phyloP scores from a whole-genome alignment of 2,888 invertebrate species.

The Andricus quercusramuli region DNA sequence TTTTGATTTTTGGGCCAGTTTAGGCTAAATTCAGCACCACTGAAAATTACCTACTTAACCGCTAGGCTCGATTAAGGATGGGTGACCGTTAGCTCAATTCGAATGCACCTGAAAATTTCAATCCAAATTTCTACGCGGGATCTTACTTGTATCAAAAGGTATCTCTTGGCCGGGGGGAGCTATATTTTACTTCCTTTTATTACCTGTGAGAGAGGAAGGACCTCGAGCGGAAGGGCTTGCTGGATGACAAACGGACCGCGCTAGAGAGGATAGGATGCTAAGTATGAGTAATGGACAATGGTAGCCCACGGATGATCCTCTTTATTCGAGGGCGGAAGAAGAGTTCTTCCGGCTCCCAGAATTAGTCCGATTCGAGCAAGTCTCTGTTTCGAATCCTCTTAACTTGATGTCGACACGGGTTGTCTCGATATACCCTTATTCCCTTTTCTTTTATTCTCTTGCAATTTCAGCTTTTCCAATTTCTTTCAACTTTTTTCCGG shows the following conservation, averaged over 20 bases:
- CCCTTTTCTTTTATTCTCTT: background rate
- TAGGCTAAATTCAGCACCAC: no score
- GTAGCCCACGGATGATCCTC: conserved; percentile 44
- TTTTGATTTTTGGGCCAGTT: no score
- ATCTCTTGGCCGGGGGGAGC: conserved; percentile 49
- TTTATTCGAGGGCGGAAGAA: conserved; percentile 40
- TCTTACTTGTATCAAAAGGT: conserved; percentile 50
- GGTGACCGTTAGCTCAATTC: no score
- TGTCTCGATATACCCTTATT: background rate
- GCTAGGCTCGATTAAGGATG: no score
- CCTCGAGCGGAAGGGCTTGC: conserved; percentile 47
- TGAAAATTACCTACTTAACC: no score
- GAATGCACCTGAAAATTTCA: no score
- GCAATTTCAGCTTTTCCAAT: background rate
- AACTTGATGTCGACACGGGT: background rate
- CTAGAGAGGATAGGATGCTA: conserved; percentile 47
- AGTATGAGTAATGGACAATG: conserved; percentile 51
- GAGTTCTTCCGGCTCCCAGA: conserved; percentile 34
- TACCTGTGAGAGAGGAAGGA: conserved; percentile 50
- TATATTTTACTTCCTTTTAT: conserved; percentile 60
- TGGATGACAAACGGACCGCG: conserved; percentile 60
- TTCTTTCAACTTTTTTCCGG: background rate
- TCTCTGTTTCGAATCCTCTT: conserved; percentile 39
- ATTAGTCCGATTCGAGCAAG: conserved; percentile 30
- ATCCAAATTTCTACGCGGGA: background rate